Evolutionary conservation across 2,797 vertebrate species (phyloP).

Genomic region (Clamator glandarius): DNA sequence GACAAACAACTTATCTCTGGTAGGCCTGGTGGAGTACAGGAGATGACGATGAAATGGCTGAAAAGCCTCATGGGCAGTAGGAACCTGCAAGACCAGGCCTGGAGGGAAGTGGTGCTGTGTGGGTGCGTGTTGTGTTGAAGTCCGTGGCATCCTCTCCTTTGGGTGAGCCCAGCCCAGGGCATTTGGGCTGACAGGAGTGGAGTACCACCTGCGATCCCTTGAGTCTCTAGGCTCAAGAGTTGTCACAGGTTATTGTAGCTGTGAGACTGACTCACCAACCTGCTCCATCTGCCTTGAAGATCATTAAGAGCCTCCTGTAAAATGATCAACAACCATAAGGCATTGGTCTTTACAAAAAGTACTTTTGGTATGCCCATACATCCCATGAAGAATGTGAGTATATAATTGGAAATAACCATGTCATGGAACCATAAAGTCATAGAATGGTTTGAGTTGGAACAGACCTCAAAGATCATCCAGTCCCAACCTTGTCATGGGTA

Average conservation of each 20-base stretch:
- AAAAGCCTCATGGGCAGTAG: background rate
- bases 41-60: background rate
- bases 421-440: too few species aligned
- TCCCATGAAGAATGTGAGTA: background rate
- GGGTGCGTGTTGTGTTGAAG: background rate
- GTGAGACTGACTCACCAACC: background rate
- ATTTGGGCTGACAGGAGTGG: background rate
- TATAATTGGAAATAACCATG: background rate
- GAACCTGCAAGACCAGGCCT: rapidly evolving
- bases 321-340: background rate
- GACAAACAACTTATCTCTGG: background rate
- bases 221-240: background rate
- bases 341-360: background rate
- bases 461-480: too few species aligned
- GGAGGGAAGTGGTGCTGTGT: rapidly evolving
- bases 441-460: too few species aligned
- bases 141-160: rapidly evolving
- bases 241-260: background rate
- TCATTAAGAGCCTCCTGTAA: background rate
- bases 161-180: background rate
- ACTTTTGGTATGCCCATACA: background rate
- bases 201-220: background rate
- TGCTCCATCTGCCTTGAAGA: background rate
- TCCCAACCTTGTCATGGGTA: too few species aligned
- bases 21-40: background rate